These are phyloP conservation scores for Mya arenaria DNA, from an alignment of 1,140 invertebrate species.

Conservation along the genomic window DNA sequence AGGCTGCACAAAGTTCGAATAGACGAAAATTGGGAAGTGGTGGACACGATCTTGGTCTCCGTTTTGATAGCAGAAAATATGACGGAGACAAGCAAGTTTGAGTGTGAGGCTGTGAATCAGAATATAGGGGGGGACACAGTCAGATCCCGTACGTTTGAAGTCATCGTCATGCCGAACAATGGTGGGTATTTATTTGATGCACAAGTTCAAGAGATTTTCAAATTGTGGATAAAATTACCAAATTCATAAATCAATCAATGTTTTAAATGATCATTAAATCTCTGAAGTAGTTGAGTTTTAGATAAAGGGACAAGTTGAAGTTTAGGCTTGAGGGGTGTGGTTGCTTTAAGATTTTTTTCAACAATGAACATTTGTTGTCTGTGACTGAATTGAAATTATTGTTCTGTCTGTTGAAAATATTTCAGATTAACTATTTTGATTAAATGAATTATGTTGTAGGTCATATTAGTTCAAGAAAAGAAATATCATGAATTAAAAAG, in stretches of 20 bases:
- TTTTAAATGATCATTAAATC: background rate
- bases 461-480: no score
- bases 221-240: no score
- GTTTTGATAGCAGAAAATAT: slow-evolving; percentile 26
- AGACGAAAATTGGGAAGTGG: slow-evolving; percentile 13
- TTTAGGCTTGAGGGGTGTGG: background rate
- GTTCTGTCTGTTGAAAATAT: no score
- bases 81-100: slow-evolving; percentile 54
- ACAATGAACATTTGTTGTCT: background rate
- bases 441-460: no score
- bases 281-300: background rate
- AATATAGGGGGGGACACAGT: slow-evolving; percentile 46
- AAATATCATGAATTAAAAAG: no score
- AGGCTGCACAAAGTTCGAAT: slow-evolving; percentile 16
- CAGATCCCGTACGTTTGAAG: slow-evolving; percentile 34
- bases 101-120: slow-evolving; percentile 61
- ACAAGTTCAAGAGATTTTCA: background rate
- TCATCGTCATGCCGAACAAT: slow-evolving; percentile 37
- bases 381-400: no score
- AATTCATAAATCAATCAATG: background rate
- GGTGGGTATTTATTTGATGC: slow-evolving; percentile 34
- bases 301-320: background rate
- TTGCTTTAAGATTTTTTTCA: background rate
- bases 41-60: background rate
- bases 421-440: no score